Base-by-base conservation (phyloP, 1,140 invertebrate species). In the Drosophila pruinosa region DNA sequence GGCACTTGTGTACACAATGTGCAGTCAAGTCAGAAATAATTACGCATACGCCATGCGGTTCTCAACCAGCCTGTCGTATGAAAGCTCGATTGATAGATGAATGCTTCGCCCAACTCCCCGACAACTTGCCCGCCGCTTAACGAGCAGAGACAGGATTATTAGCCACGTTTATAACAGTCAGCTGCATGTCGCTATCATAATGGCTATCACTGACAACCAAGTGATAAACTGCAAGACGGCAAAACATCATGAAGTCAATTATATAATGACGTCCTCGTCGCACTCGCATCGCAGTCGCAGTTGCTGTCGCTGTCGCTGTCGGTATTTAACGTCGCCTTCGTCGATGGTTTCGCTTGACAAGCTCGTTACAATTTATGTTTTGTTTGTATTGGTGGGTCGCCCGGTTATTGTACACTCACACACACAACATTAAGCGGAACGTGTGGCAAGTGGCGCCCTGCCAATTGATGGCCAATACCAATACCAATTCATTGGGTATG, bases 311-410 rank as follows among this genome's bases (percentile, higher is more conserved):
- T 4, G n/a, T 14, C 59, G 31, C 36, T 15, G 50, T n/a, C 12
- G 45, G 54, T 52, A 57, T 19, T 41, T 61, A 56, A 59, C 34
- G 34, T 54, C 36, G 39, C 28, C 36, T 8, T 7, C 19, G 6
- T 64, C 62, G 39, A 28, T 67, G 64, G 31, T 15, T 28, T 34
- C 48, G 22, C 22, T 57, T 28, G 62, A 67, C 69, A 72, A 38
- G 69, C 69, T 67, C 53, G 62, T 67, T 72, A 47, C 53, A 72
- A 72, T 72, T 72, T 67, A 67, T 67, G 62, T 21, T 58, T 36
- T 67, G 62, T 72, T 72, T 72, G 54, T 36, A 67, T 72, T 67
- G 69, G 69, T 15, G 45, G 22, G 43, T 48, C 43, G 28, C 47
- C 24, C 7, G 38, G 10, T 21, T 19, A 50, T 34, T 34, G 43